phyloP scores from a whole-genome alignment of 2,113 vertebrate genomes.

The Labrus mixtus region DNA sequence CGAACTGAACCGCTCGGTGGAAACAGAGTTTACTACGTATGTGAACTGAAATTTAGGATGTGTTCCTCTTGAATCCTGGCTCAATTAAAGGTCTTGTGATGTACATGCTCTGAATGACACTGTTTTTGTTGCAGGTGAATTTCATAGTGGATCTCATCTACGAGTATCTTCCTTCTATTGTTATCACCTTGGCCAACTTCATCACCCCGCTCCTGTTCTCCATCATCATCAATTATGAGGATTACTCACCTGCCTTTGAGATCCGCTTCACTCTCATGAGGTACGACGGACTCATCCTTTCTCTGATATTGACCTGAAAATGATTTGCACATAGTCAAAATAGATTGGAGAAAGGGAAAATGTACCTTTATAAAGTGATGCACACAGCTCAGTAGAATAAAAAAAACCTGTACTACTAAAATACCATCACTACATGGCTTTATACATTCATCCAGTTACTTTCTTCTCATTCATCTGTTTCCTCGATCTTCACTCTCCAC shows the following conservation, averaged over 20 bases:
- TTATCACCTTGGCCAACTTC: slow-evolving; percentile 95
- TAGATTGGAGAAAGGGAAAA: neutral
- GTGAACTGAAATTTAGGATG: too few species aligned
- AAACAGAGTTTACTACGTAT: too few species aligned
- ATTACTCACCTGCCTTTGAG: slow-evolving; percentile 95
- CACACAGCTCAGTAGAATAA: neutral
- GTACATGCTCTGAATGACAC: neutral
- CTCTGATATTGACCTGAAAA: neutral
- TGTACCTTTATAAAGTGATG: neutral
- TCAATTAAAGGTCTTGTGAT: neutral
- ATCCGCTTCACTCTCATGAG: slow-evolving; percentile 93
- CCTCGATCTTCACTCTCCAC: slow-evolving; percentile 7
- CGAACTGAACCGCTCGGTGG: too few species aligned
- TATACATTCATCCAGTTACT: too few species aligned
- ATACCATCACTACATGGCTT: too few species aligned
- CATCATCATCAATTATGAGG: slow-evolving; percentile 90
- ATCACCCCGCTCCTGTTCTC: slow-evolving; percentile 90
- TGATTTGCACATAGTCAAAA: neutral
- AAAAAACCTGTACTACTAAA: too few species aligned
- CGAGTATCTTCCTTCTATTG: slow-evolving; percentile 94
- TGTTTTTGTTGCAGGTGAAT: slow-evolving; percentile 52
- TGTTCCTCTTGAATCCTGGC: too few species aligned
- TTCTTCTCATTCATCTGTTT: too few species aligned
- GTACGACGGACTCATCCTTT: slow-evolving; percentile 61
- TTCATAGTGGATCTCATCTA: slow-evolving; percentile 86